A percentile compares a stretch with the other conserved stretches of the same genome.
phyloP scores from a whole-genome alignment of 2,888 invertebrate genomes.

The Rosalia funebris region DNA sequence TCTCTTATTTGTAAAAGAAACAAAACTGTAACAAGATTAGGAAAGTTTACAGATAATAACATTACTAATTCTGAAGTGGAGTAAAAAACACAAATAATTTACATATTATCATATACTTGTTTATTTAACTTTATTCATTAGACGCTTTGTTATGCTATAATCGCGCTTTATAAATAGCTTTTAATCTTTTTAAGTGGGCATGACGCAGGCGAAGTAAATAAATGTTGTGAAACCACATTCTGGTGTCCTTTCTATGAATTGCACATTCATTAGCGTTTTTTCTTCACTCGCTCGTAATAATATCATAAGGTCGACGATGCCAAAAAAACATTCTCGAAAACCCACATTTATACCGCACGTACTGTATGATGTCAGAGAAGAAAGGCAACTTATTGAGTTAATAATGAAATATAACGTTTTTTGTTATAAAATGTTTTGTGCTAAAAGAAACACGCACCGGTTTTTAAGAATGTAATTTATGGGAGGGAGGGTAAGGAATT shows the following conservation, averaged over 20 bases:
- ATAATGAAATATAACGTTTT: too few relatives aligned
- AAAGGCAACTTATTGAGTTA: too few relatives aligned
- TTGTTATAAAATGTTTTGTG: too few relatives aligned
- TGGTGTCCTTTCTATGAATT: conserved; percentile 13
- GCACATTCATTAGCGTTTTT: conserved; percentile 8
- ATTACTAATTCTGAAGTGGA: conserved; percentile 19
- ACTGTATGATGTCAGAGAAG: too few relatives aligned
- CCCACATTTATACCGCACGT: too few relatives aligned
- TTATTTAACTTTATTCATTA: conserved; percentile 14
- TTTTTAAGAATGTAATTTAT: too few relatives aligned
- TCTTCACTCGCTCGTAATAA: conserved; percentile 3
- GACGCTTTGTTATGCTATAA: conserved; percentile 24
- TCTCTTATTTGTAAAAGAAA: conserved; percentile 27
- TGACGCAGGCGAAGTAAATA: conserved; percentile 13
- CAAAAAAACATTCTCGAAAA: background rate
- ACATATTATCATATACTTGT: conserved; percentile 29
- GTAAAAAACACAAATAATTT: conserved; percentile 25
- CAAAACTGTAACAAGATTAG: conserved; percentile 22
- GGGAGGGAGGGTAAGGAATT: too few relatives aligned
- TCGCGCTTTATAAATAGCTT: conserved; percentile 21
- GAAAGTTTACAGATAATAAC: conserved; percentile 15
- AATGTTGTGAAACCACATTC: conserved; percentile 23
- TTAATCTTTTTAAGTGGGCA: conserved; percentile 19
- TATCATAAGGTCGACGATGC: conserved; percentile 12
- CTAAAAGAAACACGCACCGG: too few relatives aligned